Evolutionary conservation across 2,888 invertebrate species (phyloP).

Genomic region (Smittia sp.): DNA sequence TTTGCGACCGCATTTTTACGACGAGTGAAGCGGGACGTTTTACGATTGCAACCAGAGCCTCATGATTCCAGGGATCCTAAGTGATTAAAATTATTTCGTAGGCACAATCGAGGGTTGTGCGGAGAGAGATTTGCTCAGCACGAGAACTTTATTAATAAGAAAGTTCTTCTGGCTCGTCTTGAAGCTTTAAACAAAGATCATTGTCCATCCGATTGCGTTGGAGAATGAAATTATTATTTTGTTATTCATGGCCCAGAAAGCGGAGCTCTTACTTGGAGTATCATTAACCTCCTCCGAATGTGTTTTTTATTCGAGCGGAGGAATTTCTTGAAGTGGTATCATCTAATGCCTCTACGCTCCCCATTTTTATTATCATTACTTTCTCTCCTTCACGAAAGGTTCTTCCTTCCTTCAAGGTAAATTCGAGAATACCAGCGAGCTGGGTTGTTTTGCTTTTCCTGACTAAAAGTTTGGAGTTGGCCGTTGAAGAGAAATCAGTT

Average conservation of each 20-base stretch:
- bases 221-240: slow-evolving; percentile 16
- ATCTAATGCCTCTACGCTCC: not conserved
- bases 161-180: not conserved
- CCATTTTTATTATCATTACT: not conserved
- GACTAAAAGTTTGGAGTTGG: not conserved
- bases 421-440: not conserved
- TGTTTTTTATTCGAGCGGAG: not conserved
- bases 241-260: slow-evolving; percentile 1
- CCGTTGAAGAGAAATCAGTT: too few species aligned
- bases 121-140: too few species aligned
- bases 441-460: not conserved
- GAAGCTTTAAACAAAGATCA: not conserved
- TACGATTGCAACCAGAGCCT: too few species aligned
- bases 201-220: not conserved
- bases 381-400: too few species aligned
- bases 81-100: too few species aligned
- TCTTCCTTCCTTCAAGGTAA: not conserved
- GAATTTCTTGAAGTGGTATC: too few species aligned
- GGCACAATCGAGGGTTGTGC: too few species aligned
- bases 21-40: not conserved
- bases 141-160: not conserved
- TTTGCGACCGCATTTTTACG: not conserved
- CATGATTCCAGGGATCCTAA: too few species aligned
- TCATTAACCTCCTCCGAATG: not conserved
- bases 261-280: not conserved